Evolutionary conservation across 1,140 invertebrate species (phyloP), one percentile per base, ranked within the genome.

Genomic region (Prorops nasuta): DNA sequence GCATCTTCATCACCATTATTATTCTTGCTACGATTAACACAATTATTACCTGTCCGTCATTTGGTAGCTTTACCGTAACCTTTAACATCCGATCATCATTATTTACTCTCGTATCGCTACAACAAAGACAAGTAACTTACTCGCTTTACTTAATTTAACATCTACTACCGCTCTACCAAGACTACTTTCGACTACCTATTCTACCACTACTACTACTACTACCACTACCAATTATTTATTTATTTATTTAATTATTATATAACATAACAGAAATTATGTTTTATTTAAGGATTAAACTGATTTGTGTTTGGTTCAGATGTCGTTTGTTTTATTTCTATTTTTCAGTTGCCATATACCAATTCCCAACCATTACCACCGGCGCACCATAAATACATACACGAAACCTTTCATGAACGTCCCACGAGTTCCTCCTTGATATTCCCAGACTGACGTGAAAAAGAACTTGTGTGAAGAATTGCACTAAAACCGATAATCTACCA

Each of bases 211-310:
- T 58, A 44, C 35, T 58, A 58, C 54, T 51, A 49, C 47, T 17
- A 36, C 22, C 36, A 58, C 55, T 64, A 63, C 60, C 61, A 67
- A 72, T 67, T 73, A 75, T 74, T 76, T 74, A 76, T 74, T 76
- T 76, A 76, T 76, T 76, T 74, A 76, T 73, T 73, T 71, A 69
- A 69, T 66, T 74, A 75, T 74, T 74, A 76, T 74, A 75, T 71
- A 71, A 72, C 64, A 67, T 71, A 76, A 73, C 64, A 66, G 61
- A 58, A 64, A 72, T 74, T 74, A 75, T 76, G 71, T 75, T 75
- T 75, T 74, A 74, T 76, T 75, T 74, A 74, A 74, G 66, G 62
- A 76, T 76, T 76, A 76, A 76, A 76, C 74, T 76, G 72, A 74
- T 76, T 76, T 76, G 71, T 72, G 72, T 75, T 76, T 76, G 70